Evolutionary conservation across 2,888 invertebrate genomes (phyloP).

Genomic region (Herminia tarsipennalis): DNA sequence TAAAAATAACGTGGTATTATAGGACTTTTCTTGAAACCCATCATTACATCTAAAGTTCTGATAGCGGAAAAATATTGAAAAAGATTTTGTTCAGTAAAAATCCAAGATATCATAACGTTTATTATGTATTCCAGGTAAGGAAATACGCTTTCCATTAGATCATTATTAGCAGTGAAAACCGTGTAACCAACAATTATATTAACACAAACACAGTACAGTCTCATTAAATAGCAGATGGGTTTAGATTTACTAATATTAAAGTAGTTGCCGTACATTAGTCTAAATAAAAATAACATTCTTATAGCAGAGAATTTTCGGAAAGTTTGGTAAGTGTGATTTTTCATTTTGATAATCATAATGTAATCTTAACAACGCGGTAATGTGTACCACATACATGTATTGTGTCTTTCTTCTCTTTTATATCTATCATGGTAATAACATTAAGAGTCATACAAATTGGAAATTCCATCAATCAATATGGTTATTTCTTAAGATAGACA

Average conservation of each 20-base stretch:
- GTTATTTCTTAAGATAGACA: no score
- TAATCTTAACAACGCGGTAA: no score
- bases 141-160: no score
- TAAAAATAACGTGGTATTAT: background rate
- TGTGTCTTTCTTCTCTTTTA: no score
- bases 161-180: no score
- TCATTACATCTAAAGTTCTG: background rate
- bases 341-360: no score
- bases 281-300: background rate
- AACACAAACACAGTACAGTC: slow-evolving; percentile 1
- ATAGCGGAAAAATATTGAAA: background rate
- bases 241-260: slow-evolving; percentile 1
- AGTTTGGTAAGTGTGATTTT: background rate
- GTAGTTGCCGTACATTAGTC: slow-evolving; percentile 4
- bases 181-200: background rate
- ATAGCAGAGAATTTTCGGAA: background rate
- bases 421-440: no score
- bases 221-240: background rate
- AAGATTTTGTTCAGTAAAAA: slow-evolving; percentile 1
- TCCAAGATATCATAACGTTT: background rate
- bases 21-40: slow-evolving; percentile 2
- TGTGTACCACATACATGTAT: no score
- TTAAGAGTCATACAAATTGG: no score
- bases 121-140: background rate
- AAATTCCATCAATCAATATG: no score